A percentile compares a stretch with the other conserved stretches of the same genome.
Conservation (phyloP, 30 jellyfish, hydroid and myxozoan species). For the Turritopsis rubra region DNA sequence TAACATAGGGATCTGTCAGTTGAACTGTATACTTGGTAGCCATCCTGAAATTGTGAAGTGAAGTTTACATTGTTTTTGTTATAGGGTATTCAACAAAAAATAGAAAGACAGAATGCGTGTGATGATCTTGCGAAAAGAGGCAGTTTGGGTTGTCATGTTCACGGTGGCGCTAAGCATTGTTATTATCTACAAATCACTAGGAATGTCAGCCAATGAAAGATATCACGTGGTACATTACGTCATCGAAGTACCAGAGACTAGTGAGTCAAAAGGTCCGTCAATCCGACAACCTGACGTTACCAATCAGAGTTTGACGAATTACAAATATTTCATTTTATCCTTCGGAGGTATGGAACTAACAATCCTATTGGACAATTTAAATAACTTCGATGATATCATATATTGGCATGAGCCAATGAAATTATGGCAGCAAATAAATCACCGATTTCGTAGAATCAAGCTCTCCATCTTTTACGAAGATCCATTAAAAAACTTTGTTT, state of each 20-base stretch:
- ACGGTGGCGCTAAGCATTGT: not conserved
- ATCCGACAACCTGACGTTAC: not conserved
- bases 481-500: not conserved
- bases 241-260: not conserved
- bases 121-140: not conserved
- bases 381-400: not conserved
- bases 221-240: not conserved
- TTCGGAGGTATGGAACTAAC: constrained; percentile 19
- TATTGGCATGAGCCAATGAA: constrained; percentile 12
- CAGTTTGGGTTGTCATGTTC: not conserved
- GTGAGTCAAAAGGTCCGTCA: not conserved
- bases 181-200: not conserved
- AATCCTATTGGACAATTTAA: not conserved
- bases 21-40: no score
- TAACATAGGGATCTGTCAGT: no score
- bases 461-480: not conserved
- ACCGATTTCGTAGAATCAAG: not conserved
- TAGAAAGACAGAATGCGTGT: not conserved
- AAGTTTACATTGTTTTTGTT: not conserved
- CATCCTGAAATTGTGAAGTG: no score
- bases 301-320: not conserved
- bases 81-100: not conserved
- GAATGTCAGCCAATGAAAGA: not conserved
- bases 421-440: not conserved
- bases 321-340: not conserved